Evolutionary conservation across 2,113 vertebrate genomes (phyloP), one percentile per base, ranked within the genome.

Genomic region (Siniperca knerii): DNA sequence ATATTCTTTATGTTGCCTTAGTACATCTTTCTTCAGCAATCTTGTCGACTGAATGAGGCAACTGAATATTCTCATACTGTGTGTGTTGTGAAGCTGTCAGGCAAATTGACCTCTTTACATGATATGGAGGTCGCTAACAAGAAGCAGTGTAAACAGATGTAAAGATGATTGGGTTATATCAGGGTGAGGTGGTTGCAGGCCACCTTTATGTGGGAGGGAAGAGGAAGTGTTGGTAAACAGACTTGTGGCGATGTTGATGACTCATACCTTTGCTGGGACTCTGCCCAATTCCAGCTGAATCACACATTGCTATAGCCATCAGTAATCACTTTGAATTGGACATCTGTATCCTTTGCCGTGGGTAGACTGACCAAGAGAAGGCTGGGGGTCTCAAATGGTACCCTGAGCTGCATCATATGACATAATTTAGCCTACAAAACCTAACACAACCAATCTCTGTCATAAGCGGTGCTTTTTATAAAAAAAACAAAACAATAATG

Each of bases 171-270:
- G 52, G 78, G 55, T 87, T 90, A 16, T 54, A 75, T 89, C 84
- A 74, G 82, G 69, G 55, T 84, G 82, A 84, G 77, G 64, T 77
- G 82, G 62, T 79, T 77, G 42, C 80, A 82, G 86, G 85, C 67
- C 55, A 75, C 58, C 64, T 88, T 86, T 60, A 67, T 80, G 81
- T 86, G 81, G 78, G 84, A 88, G 67, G 37, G 44, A 40, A 85
- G 79, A 87, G 68, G 60, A 87, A 80, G 82, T 87, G 84, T 89
- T 78, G 67, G 70, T 87, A 90, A 92, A 92, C 91, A 92, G 85
- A 78, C 87, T 86, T 77, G 81, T 88, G 82, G 77, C 44, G 3
- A 86, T 89, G 72, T 60, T 54, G 69, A 73, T 89, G 92, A 92
- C 80, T 93, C 92, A 91, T 77, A 68, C 82, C 58, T 88, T 87